phyloP scores from a whole-genome alignment of 2,797 vertebrate species.

The Gallinago solitaria region DNA sequence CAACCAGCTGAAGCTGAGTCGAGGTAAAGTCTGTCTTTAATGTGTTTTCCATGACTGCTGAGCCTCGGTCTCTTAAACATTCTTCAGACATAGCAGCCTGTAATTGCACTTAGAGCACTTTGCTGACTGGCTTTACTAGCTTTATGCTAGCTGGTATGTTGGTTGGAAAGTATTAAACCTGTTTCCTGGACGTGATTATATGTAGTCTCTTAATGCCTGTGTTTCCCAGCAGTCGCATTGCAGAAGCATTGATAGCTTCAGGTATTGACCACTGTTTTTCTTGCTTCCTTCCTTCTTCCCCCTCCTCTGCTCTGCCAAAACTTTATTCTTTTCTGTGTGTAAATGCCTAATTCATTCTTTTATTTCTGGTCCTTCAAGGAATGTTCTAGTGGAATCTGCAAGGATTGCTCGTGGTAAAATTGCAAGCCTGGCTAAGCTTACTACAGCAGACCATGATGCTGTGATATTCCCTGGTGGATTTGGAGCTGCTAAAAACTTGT shows the following conservation, averaged over 20 bases:
- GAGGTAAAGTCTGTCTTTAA: constrained; percentile 73
- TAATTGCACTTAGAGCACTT: not conserved
- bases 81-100: not conserved
- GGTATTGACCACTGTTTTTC: not conserved
- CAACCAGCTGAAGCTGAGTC: constrained; percentile 79
- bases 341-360: not conserved
- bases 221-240: not conserved
- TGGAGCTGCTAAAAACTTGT: constrained; percentile 89
- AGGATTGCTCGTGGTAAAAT: constrained; percentile 87
- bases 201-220: not conserved
- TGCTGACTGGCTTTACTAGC: not conserved
- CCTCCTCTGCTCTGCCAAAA: not conserved
- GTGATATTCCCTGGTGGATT: constrained; percentile 89
- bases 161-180: not conserved
- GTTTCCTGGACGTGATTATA: not conserved
- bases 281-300: not conserved
- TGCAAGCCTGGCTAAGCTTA: constrained; percentile 77
- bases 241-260: not conserved
- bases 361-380: constrained; percentile 70
- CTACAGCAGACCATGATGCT: constrained; percentile 78
- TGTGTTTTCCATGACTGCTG: not conserved
- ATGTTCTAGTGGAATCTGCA: constrained; percentile 85
- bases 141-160: not conserved
- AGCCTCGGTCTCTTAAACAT: not conserved
- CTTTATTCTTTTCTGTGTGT: not conserved